phyloP scores from a whole-genome alignment of 2,113 vertebrate genomes.

The Corvus cornix region DNA sequence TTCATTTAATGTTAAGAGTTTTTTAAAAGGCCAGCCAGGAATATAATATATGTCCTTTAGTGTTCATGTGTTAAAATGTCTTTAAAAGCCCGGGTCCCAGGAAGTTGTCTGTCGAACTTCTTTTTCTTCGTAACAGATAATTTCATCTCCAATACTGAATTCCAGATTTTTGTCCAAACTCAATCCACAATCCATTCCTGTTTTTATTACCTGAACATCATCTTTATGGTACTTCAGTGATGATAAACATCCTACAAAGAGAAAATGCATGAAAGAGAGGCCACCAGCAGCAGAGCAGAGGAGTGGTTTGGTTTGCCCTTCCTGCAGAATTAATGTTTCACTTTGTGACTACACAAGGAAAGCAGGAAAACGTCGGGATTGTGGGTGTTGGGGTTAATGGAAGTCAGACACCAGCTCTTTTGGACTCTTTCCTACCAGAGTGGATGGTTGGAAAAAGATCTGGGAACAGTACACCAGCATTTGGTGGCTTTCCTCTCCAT shows the following conservation, averaged over 20 bases:
- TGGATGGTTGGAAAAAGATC: background rate
- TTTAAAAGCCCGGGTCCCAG: constrained; percentile 94
- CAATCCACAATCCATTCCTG: constrained; percentile 92
- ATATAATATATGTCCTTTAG: background rate
- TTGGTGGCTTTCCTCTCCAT: background rate
- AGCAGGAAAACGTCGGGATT: accelerated
- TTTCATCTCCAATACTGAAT: constrained; percentile 80
- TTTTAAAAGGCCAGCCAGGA: background rate
- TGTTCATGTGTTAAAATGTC: background rate
- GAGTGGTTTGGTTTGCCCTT: background rate
- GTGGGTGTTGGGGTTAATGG: background rate
- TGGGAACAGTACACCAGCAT: background rate
- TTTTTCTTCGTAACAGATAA: constrained; percentile 85
- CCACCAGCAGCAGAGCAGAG: accelerated
- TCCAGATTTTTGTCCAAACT: constrained; percentile 76
- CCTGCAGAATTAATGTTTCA: background rate
- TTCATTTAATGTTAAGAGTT: background rate
- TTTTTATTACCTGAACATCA: constrained; percentile 81
- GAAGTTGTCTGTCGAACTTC: constrained; percentile 74
- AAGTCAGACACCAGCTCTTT: background rate
- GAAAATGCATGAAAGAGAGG: background rate
- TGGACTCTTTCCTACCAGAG: background rate
- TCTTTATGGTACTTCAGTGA: constrained; percentile 92
- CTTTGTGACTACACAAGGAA: background rate
- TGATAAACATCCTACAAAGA: constrained; percentile 76